Conservation (phyloP, 2,888 invertebrate species). For the Sminthurides aquaticus region DNA sequence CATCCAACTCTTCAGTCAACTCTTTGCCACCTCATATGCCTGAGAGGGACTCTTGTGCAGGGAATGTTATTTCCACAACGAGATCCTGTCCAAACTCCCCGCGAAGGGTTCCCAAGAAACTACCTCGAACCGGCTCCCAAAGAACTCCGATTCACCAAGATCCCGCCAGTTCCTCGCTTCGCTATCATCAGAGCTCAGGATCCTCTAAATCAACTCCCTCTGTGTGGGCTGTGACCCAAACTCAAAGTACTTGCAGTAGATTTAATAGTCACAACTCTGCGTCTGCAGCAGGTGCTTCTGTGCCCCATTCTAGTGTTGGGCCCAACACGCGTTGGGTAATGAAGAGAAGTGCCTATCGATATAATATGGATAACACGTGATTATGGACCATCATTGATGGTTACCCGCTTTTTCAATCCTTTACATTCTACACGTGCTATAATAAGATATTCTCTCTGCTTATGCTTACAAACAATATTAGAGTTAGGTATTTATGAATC, state of each 20-base stretch:
- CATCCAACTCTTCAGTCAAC: slow-evolving; percentile 36
- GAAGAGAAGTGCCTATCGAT: slow-evolving; percentile 42
- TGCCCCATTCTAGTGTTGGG: slow-evolving; percentile 8
- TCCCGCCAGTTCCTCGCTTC: slow-evolving; percentile 3
- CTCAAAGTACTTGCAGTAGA: slow-evolving; percentile 2
- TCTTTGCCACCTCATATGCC: slow-evolving; percentile 36
- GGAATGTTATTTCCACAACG: slow-evolving; percentile 30
- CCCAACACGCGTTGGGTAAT: slow-evolving; percentile 42
- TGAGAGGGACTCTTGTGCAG: slow-evolving; percentile 17
- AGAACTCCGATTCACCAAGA: not conserved
- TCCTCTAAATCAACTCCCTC: slow-evolving; percentile 16
- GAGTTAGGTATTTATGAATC: too few species aligned
- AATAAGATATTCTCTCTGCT: too few species aligned
- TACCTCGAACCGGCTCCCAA: slow-evolving; percentile 16
- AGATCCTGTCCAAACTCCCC: slow-evolving; percentile 41
- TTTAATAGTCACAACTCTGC: slow-evolving; percentile 13
- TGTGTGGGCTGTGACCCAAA: slow-evolving; percentile 10
- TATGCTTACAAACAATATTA: too few species aligned
- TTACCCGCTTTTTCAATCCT: too few species aligned
- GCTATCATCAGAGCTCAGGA: slow-evolving; percentile 16
- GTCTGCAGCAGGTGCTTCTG: slow-evolving; percentile 14
- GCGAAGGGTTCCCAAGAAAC: slow-evolving; percentile 29
- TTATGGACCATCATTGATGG: not conserved
- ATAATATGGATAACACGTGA: slow-evolving; percentile 33
- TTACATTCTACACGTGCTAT: too few species aligned